These are phyloP conservation scores for Columbina picui DNA, from an alignment of 2,113 vertebrate genomes.

Conservation along the genomic window DNA sequence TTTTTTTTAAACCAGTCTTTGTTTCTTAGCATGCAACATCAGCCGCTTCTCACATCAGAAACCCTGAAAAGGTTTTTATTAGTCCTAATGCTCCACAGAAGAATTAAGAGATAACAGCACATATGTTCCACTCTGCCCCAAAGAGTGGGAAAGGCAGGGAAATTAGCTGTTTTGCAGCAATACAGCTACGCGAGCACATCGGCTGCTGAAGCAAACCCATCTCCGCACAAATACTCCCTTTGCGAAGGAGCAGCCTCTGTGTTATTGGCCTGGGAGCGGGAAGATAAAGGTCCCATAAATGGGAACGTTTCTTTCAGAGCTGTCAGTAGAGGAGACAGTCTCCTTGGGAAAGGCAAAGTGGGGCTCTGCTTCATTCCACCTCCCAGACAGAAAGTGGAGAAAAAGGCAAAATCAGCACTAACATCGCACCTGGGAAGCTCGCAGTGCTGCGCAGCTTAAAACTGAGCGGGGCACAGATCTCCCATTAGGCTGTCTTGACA, in stretches of 20 bases:
- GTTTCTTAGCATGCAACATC: not conserved
- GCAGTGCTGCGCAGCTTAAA: not conserved
- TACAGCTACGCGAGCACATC: not conserved
- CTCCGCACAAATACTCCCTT: not conserved
- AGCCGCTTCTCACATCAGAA: constrained; percentile 41
- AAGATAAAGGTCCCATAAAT: constrained; percentile 39
- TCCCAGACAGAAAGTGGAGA: constrained; percentile 9
- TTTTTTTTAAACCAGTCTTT: not conserved
- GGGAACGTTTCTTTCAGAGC: not conserved
- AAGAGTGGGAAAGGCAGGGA: not conserved
- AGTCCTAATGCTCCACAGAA: constrained; percentile 29
- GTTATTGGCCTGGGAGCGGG: not conserved
- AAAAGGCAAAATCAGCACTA: not conserved
- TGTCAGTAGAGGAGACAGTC: constrained; percentile 9
- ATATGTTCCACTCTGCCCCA: not conserved
- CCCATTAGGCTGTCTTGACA: constrained; percentile 14
- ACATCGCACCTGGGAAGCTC: not conserved
- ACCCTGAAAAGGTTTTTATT: constrained; percentile 53
- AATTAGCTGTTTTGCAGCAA: not conserved
- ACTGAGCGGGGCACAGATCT: not conserved
- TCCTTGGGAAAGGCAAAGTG: not conserved
- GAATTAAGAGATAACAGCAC: constrained; percentile 38
- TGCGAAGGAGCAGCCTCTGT: not conserved
- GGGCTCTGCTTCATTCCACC: not conserved
- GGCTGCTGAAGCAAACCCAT: not conserved